Conservation (phyloP, 2,888 invertebrate species). For the Rotaria magnacalcarata region DNA sequence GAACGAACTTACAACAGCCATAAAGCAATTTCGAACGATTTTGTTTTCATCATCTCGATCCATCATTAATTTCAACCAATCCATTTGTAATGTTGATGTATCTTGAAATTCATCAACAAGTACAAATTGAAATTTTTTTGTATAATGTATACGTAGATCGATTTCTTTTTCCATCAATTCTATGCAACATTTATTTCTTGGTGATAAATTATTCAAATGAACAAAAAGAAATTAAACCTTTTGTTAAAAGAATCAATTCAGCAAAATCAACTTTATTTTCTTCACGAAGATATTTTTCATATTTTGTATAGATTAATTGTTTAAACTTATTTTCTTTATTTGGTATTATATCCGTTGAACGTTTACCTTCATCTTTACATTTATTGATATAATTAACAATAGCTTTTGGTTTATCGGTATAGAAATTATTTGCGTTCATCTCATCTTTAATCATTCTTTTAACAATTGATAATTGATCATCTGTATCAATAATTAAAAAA, state of each 20-base stretch:
- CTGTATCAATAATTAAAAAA: neutral
- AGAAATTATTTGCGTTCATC: neutral
- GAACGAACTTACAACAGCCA: neutral
- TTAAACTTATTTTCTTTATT: neutral
- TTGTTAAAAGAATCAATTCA: neutral
- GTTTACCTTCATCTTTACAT: slow-evolving; percentile 31
- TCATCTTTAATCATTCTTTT: neutral
- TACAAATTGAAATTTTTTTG: neutral
- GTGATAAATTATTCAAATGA: too few relatives aligned
- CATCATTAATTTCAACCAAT: slow-evolving; percentile 21
- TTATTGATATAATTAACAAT: slow-evolving; percentile 9
- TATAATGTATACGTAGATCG: neutral
- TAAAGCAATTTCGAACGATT: neutral
- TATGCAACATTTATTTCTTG: neutral
- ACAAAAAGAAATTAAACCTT: neutral
- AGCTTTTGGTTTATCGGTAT: slow-evolving; percentile 13
- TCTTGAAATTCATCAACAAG: slow-evolving; percentile 29
- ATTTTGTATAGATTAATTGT: neutral
- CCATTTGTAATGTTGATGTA: slow-evolving; percentile 1
- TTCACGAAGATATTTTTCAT: neutral
- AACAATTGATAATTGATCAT: neutral
- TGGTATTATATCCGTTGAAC: neutral
- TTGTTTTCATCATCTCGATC: neutral
- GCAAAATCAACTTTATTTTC: neutral
- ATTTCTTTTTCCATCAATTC: neutral